Conservation (phyloP, 2,797 vertebrate species). For the Malacoraja senta region DNA sequence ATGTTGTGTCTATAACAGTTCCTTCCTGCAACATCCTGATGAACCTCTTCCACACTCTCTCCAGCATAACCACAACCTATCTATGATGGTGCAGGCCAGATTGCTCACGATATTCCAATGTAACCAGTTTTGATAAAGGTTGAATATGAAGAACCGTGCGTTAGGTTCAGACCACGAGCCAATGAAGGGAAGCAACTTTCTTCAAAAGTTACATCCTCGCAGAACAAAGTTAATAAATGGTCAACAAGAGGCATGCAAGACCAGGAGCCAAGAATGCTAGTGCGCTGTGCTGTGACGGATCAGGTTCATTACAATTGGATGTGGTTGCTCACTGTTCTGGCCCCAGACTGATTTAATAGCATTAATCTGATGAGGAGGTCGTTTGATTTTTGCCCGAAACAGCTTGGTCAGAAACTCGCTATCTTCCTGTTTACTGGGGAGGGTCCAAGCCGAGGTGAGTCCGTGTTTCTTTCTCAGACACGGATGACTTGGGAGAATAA, state of each 20-base stretch:
- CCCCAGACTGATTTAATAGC: neutral
- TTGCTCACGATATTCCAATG: too few relatives aligned
- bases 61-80: too few relatives aligned
- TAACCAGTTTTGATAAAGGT: too few relatives aligned
- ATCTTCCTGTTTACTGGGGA: neutral
- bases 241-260: neutral
- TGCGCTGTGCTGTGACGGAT: neutral
- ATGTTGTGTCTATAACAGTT: too few relatives aligned
- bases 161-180: too few relatives aligned
- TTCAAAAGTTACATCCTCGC: neutral
- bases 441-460: neutral
- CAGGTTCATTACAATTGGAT: neutral
- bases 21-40: too few relatives aligned
- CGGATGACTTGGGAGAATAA: neutral
- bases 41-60: too few relatives aligned
- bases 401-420: neutral
- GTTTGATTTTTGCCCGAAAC: neutral
- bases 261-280: neutral
- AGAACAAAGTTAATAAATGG: neutral
- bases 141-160: too few relatives aligned
- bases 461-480: neutral
- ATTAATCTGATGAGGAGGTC: neutral
- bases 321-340: slow-evolving; percentile 6
- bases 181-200: neutral
- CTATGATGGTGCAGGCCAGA: too few relatives aligned